phyloP scores from a whole-genome alignment of 2,113 vertebrate genomes.

The Protomyctophum bolini region DNA sequence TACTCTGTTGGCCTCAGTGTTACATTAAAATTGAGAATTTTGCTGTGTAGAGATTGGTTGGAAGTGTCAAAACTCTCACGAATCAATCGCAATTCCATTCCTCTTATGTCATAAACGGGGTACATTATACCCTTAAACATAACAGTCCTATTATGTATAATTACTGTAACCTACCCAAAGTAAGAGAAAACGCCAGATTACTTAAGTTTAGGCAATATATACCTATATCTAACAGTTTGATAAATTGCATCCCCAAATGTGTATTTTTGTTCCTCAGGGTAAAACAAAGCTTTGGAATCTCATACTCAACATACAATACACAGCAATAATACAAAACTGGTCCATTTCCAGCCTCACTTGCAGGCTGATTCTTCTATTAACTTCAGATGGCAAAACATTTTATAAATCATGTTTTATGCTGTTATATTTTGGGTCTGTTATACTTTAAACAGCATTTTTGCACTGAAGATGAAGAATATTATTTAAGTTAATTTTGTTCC shows the following conservation, averaged over 20 bases:
- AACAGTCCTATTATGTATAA: slow-evolving; percentile 12
- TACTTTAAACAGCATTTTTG: slow-evolving; percentile 62
- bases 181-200: not conserved
- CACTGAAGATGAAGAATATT: slow-evolving; percentile 69
- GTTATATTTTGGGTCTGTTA: slow-evolving; percentile 39
- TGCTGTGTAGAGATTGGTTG: not conserved
- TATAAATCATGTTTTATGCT: slow-evolving; percentile 44
- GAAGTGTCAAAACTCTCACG: slow-evolving; percentile 4
- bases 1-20: too few species aligned
- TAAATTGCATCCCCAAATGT: slow-evolving; percentile 49
- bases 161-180: not conserved
- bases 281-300: slow-evolving; percentile 69
- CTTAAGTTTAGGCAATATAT: slow-evolving; percentile 29
- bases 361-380: slow-evolving; percentile 27
- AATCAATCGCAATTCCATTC: not conserved
- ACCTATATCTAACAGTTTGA: slow-evolving; percentile 35
- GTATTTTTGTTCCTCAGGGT: slow-evolving; percentile 74
- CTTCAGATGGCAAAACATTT: slow-evolving; percentile 45
- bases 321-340: slow-evolving; percentile 73
- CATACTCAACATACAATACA: slow-evolving; percentile 50
- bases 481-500: slow-evolving; percentile 16
- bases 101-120: slow-evolving; percentile 1
- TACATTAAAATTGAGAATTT: too few species aligned
- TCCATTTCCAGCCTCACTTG: slow-evolving; percentile 43
- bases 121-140: slow-evolving; percentile 20